Evolutionary conservation across 2,888 invertebrate species (phyloP), one percentile per base, ranked within the genome.

Genomic region (Lomographa bimaculata): DNA sequence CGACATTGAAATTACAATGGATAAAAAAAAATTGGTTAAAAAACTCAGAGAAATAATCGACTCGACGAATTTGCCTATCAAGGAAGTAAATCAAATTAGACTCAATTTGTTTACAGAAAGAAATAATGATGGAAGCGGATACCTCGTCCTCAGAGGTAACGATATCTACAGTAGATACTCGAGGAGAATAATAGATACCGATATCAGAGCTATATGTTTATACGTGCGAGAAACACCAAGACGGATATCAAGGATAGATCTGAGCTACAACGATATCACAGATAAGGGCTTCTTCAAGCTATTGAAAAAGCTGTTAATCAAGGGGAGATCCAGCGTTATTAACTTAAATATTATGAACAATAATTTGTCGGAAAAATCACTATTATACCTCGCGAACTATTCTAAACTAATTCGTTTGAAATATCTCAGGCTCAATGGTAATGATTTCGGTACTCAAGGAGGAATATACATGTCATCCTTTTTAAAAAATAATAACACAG

Each of bases 271-370:
- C 46, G 56, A 84, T 26, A 90, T 93, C 5, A 90, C 90, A 0
- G 90, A 91, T 46, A 45, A 44, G 7, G 91, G 91, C 0, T 79
- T 91, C 9, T 65, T 64, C 24, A 82, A 77, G 42, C 50, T 91
- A 5, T 50, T 85, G 1, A 82, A 89, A 54, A 71, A 77, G 7
- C 65, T 85, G 3, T 69, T 91, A 0, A 55, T 83, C 0, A 77
- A 90, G 63, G 67, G 74, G 0, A 59, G 84, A 30, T 90, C 91
- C 0, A 81, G 89, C 37, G 43, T 92, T 0, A 56, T 73, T 0
- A 83, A 91, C 50, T 55, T 93, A 8, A 91, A 92, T 60, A 57
- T 93, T 0, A 90, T 90, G 79, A 89, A 90, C 35, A 93, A 93
- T 49, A 69, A 90, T 26, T 64, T 93, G 19, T 77, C 79, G 0